phyloP scores from a whole-genome alignment of 1,140 invertebrate genomes.

The Drosophila trapezifrons region DNA sequence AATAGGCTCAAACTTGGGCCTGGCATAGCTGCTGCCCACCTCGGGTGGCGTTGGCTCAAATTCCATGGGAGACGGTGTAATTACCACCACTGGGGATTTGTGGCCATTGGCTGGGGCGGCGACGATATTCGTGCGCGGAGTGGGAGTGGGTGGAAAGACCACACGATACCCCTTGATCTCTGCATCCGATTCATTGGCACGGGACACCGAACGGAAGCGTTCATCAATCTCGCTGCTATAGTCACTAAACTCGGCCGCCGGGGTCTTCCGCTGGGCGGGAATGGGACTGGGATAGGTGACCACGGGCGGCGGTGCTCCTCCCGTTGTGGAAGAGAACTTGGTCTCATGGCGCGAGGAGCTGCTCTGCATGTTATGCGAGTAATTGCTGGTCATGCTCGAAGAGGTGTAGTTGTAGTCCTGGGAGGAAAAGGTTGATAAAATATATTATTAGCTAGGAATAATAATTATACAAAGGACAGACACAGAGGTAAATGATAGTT shows the following conservation, averaged over 20 bases:
- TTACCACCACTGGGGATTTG: slow-evolving; percentile 84
- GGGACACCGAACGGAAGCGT: slow-evolving; percentile 87
- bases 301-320: slow-evolving; percentile 65
- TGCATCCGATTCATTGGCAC: slow-evolving; percentile 85
- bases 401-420: slow-evolving; percentile 72
- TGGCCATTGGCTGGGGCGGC: slow-evolving; percentile 61
- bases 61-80: slow-evolving; percentile 85
- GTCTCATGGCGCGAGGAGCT: slow-evolving; percentile 75
- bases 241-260: slow-evolving; percentile 89
- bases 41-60: slow-evolving; percentile 85
- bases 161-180: slow-evolving; percentile 86
- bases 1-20: slow-evolving; percentile 86
- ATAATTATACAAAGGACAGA: neutral
- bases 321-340: slow-evolving; percentile 80
- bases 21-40: slow-evolving; percentile 75
- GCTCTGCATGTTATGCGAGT: slow-evolving; percentile 77
- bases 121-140: slow-evolving; percentile 78
- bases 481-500: slow-evolving; percentile 22
- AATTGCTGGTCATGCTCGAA: slow-evolving; percentile 76
- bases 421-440: neutral
- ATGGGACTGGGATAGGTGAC: slow-evolving; percentile 84
- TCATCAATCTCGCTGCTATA: slow-evolving; percentile 91
- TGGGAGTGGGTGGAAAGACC: slow-evolving; percentile 86
- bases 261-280: slow-evolving; percentile 88
- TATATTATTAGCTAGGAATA: neutral